Percentiles rank a stretch among this genome's conserved stretches.
These are phyloP conservation scores for Zaprionus inermis DNA, from an alignment of 1,140 invertebrate species.

Conservation along the genomic window DNA sequence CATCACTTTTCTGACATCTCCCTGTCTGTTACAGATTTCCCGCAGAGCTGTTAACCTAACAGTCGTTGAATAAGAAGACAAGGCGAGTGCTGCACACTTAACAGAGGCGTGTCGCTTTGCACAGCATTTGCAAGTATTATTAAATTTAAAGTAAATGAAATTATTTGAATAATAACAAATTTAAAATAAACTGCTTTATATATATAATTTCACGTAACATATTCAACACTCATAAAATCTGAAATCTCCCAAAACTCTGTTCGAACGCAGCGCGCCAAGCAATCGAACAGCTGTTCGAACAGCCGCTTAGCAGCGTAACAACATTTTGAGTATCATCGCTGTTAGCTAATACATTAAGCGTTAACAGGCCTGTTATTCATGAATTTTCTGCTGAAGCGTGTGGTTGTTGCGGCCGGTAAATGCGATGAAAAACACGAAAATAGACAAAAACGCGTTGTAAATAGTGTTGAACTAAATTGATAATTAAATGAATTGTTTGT, in stretches of 20 bases:
- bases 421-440: conserved; percentile 42
- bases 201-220: not conserved
- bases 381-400: conserved; percentile 50
- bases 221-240: not conserved
- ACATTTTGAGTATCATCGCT: conserved; percentile 34
- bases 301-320: not conserved
- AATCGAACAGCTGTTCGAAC: conserved; percentile 29
- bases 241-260: not conserved
- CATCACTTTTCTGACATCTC: not conserved
- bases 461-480: conserved; percentile 18
- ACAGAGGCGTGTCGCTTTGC: not conserved
- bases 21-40: not conserved
- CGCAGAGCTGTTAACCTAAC: not conserved
- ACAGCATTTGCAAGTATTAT: not conserved
- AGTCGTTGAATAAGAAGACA: not conserved
- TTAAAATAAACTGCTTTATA: not conserved
- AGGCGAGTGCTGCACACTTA: not conserved
- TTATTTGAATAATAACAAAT: not conserved
- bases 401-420: conserved; percentile 53
- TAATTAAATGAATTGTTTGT: conserved; percentile 14
- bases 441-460: conserved; percentile 24
- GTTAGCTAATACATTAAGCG: conserved; percentile 32
- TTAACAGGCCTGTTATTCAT: conserved; percentile 50
- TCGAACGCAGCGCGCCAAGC: conserved; percentile 19
- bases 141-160: not conserved